Percentiles rank a stretch among this genome's conserved stretches.
These are phyloP conservation scores for Ostrea denselamellosa DNA, from an alignment of 1,140 invertebrate species.

Conservation along the genomic window DNA sequence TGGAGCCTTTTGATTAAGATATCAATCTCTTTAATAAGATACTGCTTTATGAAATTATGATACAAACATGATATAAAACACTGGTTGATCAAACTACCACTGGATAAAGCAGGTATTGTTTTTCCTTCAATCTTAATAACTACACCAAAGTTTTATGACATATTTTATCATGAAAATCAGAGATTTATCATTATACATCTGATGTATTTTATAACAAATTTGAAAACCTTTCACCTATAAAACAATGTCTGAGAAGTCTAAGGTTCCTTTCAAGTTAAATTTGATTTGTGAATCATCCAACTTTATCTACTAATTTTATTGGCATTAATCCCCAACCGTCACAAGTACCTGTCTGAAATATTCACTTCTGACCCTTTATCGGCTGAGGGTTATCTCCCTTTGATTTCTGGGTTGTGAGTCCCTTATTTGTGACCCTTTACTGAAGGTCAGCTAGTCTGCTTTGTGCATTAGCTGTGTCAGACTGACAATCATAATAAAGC, in stretches of 20 bases:
- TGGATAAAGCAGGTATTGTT: conserved; percentile 3
- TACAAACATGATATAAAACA: neutral
- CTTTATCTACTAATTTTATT: conserved; percentile 32
- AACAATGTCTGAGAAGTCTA: neutral
- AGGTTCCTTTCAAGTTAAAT: neutral
- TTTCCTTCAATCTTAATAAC: neutral
- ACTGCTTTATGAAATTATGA: conserved; percentile 23
- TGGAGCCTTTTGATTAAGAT: conserved; percentile 14
- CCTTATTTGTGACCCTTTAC: neutral
- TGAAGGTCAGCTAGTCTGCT: neutral
- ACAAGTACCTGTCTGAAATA: conserved; percentile 26
- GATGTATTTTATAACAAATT: conserved; percentile 30
- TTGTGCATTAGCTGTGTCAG: neutral
- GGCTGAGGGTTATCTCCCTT: conserved; percentile 17
- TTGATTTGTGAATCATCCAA: conserved; percentile 28
- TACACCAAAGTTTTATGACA: neutral
- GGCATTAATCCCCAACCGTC: conserved; percentile 4
- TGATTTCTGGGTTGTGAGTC: neutral
- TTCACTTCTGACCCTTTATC: conserved; percentile 28
- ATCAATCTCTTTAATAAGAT: conserved; percentile 35
- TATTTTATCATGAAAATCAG: conserved; percentile 32
- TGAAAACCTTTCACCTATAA: conserved; percentile 19
- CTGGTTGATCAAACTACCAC: neutral
- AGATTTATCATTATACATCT: conserved; percentile 18
- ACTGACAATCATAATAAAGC: neutral